A percentile compares a stretch with the other conserved stretches of the same genome.
Evolutionary conservation across 2,113 vertebrate genomes (phyloP).

Genomic region (Lophura nycthemera): DNA sequence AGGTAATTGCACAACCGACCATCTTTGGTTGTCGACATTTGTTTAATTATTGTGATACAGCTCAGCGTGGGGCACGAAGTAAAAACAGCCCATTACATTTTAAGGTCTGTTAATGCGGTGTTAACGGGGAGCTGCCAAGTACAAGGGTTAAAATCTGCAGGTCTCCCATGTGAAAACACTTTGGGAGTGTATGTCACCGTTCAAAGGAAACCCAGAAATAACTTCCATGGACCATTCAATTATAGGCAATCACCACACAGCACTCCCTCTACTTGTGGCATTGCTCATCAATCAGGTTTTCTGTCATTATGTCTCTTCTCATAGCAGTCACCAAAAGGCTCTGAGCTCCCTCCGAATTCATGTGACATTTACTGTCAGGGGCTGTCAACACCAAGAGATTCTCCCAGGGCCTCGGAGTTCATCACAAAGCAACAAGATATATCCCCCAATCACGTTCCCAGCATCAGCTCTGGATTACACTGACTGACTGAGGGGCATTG

Average conservation of each 20-base stretch:
- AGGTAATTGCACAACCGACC: neutral
- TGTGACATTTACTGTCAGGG: slow-evolving; percentile 73
- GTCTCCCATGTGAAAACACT: slow-evolving; percentile 5
- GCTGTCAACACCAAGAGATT: slow-evolving; percentile 71
- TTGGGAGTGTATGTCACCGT: neutral
- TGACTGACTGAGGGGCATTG: slow-evolving; percentile 29
- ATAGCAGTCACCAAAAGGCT: slow-evolving; percentile 68
- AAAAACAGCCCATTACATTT: neutral
- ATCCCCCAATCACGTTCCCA: neutral
- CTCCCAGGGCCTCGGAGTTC: slow-evolving; percentile 58
- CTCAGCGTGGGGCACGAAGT: neutral
- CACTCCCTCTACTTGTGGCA: slow-evolving; percentile 42
- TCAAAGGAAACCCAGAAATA: slow-evolving; percentile 46
- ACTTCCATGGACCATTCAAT: slow-evolving; percentile 32
- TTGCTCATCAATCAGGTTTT: slow-evolving; percentile 67
- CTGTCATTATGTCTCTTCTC: slow-evolving; percentile 68
- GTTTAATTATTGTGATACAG: neutral
- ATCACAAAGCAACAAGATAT: slow-evolving; percentile 49
- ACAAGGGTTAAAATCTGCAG: neutral
- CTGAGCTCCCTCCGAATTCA: slow-evolving; percentile 45
- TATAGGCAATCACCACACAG: slow-evolving; percentile 38
- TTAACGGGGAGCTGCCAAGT: neutral
- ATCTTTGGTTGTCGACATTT: rapidly evolving
- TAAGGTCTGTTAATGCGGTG: neutral
- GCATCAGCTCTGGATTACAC: slow-evolving; percentile 35